Evolutionary conservation across 2,113 vertebrate species (phyloP).

Genomic region (Oxyruncus cristatus): DNA sequence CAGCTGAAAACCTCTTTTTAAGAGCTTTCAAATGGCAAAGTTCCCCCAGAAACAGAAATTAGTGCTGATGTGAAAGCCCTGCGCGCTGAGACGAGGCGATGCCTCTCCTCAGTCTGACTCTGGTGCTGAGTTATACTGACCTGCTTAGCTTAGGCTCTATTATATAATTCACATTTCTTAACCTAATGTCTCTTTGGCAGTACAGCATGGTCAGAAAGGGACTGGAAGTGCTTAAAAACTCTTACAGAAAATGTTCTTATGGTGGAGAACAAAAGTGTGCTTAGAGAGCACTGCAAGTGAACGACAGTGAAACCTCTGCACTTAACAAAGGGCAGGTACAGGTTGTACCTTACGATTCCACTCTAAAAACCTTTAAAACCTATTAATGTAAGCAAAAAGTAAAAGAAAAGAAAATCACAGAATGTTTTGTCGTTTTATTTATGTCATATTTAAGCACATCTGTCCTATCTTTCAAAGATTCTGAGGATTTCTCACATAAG

Average conservation of each 20-base stretch:
- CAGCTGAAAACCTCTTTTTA: not conserved
- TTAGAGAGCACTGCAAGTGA: not conserved
- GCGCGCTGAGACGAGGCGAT: not conserved
- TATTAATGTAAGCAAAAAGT: not conserved
- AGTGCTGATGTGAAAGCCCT: not conserved
- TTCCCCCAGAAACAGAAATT: not conserved
- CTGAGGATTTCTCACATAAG: not conserved
- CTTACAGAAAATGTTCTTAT: not conserved
- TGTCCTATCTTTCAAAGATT: not conserved
- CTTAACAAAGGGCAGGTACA: not conserved
- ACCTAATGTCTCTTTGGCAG: not conserved
- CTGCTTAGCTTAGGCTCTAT: not conserved
- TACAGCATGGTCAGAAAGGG: not conserved
- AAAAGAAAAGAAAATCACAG: not conserved
- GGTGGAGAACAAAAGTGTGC: not conserved
- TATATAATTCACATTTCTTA: not conserved
- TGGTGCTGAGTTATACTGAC: not conserved
- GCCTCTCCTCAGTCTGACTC: not conserved
- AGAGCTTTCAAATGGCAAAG: not conserved
- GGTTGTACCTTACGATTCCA: not conserved
- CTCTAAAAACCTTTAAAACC: not conserved
- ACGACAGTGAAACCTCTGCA: not conserved
- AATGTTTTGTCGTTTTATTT: not conserved
- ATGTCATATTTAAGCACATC: not conserved
- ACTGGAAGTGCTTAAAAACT: not conserved